phyloP scores from a whole-genome alignment of 2,888 invertebrate species.

The Branchellion lobata region DNA sequence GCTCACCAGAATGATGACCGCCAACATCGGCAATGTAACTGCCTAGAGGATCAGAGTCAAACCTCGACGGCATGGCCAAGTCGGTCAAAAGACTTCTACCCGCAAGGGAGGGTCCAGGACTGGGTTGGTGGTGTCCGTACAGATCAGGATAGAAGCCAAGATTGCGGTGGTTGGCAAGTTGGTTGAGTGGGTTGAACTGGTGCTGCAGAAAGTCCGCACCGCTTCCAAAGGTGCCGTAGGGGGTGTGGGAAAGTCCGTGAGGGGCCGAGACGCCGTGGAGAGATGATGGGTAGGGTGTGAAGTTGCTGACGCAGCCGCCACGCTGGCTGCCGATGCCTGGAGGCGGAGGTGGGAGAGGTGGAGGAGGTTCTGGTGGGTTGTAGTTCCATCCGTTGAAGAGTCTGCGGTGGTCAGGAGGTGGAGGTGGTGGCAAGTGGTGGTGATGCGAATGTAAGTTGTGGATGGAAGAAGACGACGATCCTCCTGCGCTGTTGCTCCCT shows the following conservation, averaged over 20 bases:
- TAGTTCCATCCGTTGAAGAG: slow-evolving; percentile 48
- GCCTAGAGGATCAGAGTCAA: slow-evolving; percentile 42
- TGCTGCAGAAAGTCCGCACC: slow-evolving; percentile 49
- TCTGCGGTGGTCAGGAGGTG: slow-evolving; percentile 43
- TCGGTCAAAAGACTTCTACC: slow-evolving; percentile 33
- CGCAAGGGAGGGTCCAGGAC: slow-evolving; percentile 20
- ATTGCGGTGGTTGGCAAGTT: slow-evolving; percentile 39
- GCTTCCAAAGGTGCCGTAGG: slow-evolving; percentile 48
- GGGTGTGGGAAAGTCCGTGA: slow-evolving; percentile 42
- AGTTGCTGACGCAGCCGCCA: slow-evolving; percentile 47
- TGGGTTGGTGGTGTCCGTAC: slow-evolving; percentile 44
- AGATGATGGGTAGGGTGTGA: slow-evolving; percentile 47
- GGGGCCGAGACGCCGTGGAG: slow-evolving; percentile 41
- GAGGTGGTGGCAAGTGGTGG: slow-evolving; percentile 25
- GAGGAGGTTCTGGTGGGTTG: slow-evolving; percentile 35
- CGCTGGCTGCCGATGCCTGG: slow-evolving; percentile 27
- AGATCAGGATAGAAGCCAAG: slow-evolving; percentile 43
- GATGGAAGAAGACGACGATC: background rate
- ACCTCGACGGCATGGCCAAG: slow-evolving; percentile 37
- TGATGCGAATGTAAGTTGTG: slow-evolving; percentile 1
- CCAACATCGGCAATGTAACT: slow-evolving; percentile 43
- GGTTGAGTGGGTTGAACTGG: slow-evolving; percentile 43
- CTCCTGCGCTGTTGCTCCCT: background rate
- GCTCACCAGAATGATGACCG: slow-evolving; percentile 38
- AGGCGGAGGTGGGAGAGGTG: slow-evolving; percentile 31